Percentiles rank a stretch among this genome's conserved stretches.
These are phyloP conservation scores for Pachypeltis micranthus DNA, from an alignment of 1,140 invertebrate genomes.

Conservation along the genomic window DNA sequence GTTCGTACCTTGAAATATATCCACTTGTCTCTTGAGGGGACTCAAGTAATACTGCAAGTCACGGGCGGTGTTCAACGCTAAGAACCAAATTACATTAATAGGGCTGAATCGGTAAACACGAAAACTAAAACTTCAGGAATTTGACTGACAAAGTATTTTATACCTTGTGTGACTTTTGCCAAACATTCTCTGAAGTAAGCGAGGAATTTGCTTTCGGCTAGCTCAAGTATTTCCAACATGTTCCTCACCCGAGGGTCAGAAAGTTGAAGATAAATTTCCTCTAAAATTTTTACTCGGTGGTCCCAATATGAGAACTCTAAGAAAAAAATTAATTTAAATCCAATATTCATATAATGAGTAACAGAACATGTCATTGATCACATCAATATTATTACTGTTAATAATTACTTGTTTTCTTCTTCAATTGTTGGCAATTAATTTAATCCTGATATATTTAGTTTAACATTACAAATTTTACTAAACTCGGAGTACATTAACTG, in stretches of 20 bases:
- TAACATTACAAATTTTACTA: too few relatives aligned
- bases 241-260: slow-evolving; percentile 62
- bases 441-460: too few relatives aligned
- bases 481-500: too few relatives aligned
- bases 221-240: slow-evolving; percentile 63
- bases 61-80: slow-evolving; percentile 44
- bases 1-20: slow-evolving; percentile 54
- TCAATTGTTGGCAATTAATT: too few relatives aligned
- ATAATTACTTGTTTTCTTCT: too few relatives aligned
- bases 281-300: slow-evolving; percentile 42
- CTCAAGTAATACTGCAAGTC: slow-evolving; percentile 53
- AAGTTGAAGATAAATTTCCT: slow-evolving; percentile 73
- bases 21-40: slow-evolving; percentile 48
- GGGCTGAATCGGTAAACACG: too few relatives aligned
- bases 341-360: too few relatives aligned
- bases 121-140: slow-evolving; percentile 22
- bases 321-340: slow-evolving; percentile 24
- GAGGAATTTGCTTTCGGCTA: slow-evolving; percentile 58
- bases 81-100: too few relatives aligned
- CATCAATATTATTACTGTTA: too few relatives aligned
- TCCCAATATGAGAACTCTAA: slow-evolving; percentile 56
- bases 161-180: not conserved
- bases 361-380: too few relatives aligned
- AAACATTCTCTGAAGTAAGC: slow-evolving; percentile 49
- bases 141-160: too few relatives aligned